Conservation (phyloP, 23 tunicate species). For the Styela clava region DNA sequence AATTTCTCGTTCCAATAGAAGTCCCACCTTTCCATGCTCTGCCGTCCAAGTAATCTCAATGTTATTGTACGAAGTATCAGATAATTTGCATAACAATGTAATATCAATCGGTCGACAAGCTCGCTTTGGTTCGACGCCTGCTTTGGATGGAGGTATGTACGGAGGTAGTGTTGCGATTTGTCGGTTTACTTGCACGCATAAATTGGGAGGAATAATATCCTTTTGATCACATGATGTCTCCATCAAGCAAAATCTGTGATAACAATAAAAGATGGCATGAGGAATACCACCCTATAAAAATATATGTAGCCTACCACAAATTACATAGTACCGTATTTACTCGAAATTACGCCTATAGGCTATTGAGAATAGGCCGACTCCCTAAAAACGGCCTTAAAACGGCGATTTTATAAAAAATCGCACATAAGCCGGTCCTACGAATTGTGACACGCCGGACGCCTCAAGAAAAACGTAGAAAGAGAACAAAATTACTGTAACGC, state of each 20-base stretch:
- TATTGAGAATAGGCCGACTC: too few species aligned
- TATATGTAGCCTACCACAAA: too few species aligned
- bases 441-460: too few species aligned
- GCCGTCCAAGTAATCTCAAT: slow-evolving; percentile 48
- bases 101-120: slow-evolving; percentile 57
- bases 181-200: slow-evolving; percentile 49
- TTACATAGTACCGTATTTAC: too few species aligned
- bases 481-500: too few species aligned
- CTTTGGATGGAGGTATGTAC: slow-evolving; percentile 69
- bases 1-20: not conserved
- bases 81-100: slow-evolving; percentile 36
- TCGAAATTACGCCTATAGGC: too few species aligned
- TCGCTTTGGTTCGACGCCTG: slow-evolving; percentile 64
- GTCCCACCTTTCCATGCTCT: slow-evolving; percentile 41
- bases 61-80: not conserved
- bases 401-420: too few species aligned
- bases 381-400: too few species aligned
- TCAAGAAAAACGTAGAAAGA: too few species aligned
- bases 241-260: slow-evolving; percentile 42
- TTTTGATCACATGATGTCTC: slow-evolving; percentile 46
- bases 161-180: slow-evolving; percentile 44
- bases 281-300: too few species aligned
- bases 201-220: slow-evolving; percentile 46
- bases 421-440: too few species aligned
- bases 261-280: not conserved